Conservation (phyloP, 2,797 vertebrate genomes). For the Sternotherus odoratus region DNA sequence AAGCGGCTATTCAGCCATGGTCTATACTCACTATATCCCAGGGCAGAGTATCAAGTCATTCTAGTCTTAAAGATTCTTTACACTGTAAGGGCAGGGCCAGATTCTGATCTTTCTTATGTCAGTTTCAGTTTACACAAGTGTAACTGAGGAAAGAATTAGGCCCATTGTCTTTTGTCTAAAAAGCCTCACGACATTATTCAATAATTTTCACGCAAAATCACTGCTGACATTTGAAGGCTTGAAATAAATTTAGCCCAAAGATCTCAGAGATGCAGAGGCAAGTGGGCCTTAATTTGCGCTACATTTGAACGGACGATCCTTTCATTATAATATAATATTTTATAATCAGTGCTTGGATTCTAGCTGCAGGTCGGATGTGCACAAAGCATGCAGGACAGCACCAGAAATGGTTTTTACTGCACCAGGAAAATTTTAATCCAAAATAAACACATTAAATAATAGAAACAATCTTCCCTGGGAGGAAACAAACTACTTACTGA, state of each 20-base stretch:
- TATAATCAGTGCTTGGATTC: neutral
- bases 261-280: neutral
- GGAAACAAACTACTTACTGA: neutral
- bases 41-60: neutral
- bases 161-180: neutral
- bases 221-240: neutral
- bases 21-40: neutral
- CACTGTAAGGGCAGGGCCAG: neutral
- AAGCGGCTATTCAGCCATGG: neutral
- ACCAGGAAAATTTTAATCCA: neutral
- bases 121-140: neutral
- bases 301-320: neutral
- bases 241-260: neutral
- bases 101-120: neutral
- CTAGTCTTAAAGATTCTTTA: neutral
- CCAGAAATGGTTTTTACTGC: accelerated
- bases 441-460: neutral
- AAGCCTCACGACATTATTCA: neutral
- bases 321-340: neutral
- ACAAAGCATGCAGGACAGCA: accelerated
- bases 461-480: neutral
- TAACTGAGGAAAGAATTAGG: neutral
- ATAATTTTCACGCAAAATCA: neutral
- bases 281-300: neutral
- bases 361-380: neutral